Percentiles rank a stretch among this genome's conserved stretches.
Evolutionary conservation across 2,888 invertebrate genomes (phyloP).

Genomic region (Mythimna pallens): DNA sequence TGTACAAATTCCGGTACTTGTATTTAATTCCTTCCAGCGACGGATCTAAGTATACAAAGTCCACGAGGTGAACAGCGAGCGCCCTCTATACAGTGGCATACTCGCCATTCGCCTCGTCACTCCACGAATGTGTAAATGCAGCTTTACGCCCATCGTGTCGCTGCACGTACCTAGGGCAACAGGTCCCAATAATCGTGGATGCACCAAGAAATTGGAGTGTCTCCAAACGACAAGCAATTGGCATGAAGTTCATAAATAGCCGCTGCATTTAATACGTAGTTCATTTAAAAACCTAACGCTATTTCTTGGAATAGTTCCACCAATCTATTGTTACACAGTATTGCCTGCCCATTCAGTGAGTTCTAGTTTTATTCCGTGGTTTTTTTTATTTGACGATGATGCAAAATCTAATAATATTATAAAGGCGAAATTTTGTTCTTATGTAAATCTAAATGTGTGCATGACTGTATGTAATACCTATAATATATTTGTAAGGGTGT

Average conservation of each 20-base stretch:
- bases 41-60: no score
- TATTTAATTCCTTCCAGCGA: no score
- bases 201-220: slow-evolving; percentile 36
- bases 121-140: no score
- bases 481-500: no score
- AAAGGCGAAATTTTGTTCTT: no score
- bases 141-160: no score
- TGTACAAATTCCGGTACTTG: no score
- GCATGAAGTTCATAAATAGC: slow-evolving; percentile 24
- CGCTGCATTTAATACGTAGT: slow-evolving; percentile 36
- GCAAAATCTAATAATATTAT: background rate
- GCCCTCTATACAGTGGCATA: no score
- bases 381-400: background rate
- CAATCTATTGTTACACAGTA: background rate
- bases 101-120: no score
- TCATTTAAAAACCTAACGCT: slow-evolving; percentile 17
- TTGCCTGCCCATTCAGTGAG: background rate
- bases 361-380: background rate
- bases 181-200: background rate
- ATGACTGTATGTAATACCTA: no score
- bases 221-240: slow-evolving; percentile 23
- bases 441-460: no score
- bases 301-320: slow-evolving; percentile 37
- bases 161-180: background rate
- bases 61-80: no score